Evolutionary conservation across 1,140 invertebrate species (phyloP).

Genomic region (Temnothorax nylanderi): DNA sequence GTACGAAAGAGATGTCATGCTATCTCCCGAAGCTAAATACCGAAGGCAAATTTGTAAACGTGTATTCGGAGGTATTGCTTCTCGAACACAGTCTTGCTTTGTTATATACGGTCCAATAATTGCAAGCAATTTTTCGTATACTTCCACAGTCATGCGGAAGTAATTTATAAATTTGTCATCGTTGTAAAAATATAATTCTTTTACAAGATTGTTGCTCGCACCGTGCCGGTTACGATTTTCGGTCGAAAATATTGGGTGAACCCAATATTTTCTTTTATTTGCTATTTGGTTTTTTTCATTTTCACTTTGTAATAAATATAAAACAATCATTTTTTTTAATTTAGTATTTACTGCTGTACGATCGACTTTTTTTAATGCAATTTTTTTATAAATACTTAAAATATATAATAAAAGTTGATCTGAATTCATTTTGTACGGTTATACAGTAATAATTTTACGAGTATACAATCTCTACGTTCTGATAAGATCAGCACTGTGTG

Average conservation of each 20-base stretch:
- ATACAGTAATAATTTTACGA: too few species aligned
- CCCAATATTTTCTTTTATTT: constrained; percentile 16
- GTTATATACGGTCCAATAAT: neutral
- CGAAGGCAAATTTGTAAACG: neutral
- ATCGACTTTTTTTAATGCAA: too few species aligned
- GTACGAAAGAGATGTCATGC: neutral
- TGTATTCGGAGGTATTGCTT: neutral
- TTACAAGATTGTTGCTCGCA: neutral
- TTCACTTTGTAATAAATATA: too few species aligned
- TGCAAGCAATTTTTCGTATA: neutral
- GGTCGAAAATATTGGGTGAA: neutral
- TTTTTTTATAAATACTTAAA: too few species aligned
- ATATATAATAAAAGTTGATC: too few species aligned
- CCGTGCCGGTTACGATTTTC: neutral
- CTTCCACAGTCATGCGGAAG: neutral
- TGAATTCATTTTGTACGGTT: too few species aligned
- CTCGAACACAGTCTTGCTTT: neutral
- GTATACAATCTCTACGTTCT: too few species aligned
- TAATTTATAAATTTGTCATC: constrained; percentile 15
- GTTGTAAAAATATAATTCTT: constrained; percentile 2
- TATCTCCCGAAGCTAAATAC: neutral
- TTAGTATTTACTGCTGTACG: too few species aligned
- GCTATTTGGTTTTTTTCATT: neutral
- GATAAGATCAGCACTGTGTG: too few species aligned
- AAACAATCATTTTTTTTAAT: too few species aligned